Percentiles rank a stretch among this genome's conserved stretches.
Evolutionary conservation across 2,113 vertebrate species (phyloP).

Genomic region (Sapajus apella): DNA sequence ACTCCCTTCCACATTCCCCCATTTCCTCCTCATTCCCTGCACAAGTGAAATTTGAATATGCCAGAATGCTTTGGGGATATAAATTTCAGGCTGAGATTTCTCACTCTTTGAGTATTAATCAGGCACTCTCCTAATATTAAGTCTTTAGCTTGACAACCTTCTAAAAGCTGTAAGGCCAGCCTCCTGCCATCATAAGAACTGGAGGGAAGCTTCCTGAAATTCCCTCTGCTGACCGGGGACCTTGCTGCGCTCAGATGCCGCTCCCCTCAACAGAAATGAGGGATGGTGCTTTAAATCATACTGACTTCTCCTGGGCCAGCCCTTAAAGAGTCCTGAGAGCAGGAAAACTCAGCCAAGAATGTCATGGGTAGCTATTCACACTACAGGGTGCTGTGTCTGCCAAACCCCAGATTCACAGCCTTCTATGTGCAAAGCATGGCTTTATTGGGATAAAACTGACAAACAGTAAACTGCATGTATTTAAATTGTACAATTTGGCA

Average conservation of each 20-base stretch:
- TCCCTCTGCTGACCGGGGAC: not conserved
- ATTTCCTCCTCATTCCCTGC: not conserved
- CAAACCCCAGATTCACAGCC: not conserved
- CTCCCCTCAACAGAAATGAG: not conserved
- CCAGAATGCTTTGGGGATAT: too few species aligned
- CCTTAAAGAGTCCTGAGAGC: not conserved
- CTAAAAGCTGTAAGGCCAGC: not conserved
- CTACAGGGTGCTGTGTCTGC: not conserved
- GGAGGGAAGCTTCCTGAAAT: not conserved
- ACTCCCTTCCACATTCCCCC: too few species aligned
- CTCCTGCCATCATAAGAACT: not conserved
- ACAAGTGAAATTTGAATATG: too few species aligned
- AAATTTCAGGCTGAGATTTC: too few species aligned
- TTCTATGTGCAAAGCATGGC: not conserved
- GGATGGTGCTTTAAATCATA: not conserved
- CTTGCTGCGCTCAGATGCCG: not conserved
- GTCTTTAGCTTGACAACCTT: not conserved
- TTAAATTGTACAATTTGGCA: not conserved
- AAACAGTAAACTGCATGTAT: not conserved
- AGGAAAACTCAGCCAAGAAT: not conserved
- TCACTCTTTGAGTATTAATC: too few species aligned
- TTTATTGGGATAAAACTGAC: not conserved
- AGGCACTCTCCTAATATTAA: not conserved
- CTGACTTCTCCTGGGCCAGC: not conserved
- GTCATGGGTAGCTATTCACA: not conserved